Conservation (phyloP, 2,113 vertebrate genomes). For the Pachyramphus minor region DNA sequence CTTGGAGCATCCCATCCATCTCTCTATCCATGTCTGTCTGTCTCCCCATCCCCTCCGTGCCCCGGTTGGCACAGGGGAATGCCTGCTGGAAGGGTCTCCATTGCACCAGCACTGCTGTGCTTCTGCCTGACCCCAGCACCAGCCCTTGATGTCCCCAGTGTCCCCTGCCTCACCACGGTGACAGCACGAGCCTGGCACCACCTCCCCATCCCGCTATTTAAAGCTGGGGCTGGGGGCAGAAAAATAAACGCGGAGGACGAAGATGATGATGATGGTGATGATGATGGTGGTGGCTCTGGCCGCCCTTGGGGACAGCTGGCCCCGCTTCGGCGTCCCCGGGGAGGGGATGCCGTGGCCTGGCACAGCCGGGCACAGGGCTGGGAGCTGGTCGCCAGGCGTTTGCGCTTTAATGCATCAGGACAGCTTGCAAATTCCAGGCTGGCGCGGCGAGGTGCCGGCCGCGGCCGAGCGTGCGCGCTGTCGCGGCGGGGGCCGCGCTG, state of each 20-base stretch:
- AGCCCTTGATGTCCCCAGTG: neutral
- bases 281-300: neutral
- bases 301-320: neutral
- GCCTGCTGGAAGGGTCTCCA: rapidly evolving
- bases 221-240: neutral
- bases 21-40: rapidly evolving
- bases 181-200: neutral
- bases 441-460: slow-evolving; percentile 8
- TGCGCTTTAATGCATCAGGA: slow-evolving; percentile 47
- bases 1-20: neutral
- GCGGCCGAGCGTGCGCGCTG: neutral
- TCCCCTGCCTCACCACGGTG: neutral
- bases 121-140: neutral
- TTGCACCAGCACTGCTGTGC: rapidly evolving
- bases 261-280: neutral
- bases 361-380: neutral
- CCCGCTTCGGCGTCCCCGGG: neutral
- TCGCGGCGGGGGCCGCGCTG: neutral
- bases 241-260: neutral
- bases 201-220: neutral
- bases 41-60: neutral
- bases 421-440: slow-evolving; percentile 52
- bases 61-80: rapidly evolving
- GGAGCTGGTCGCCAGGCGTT: neutral
- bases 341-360: neutral